These are phyloP conservation scores for Eueremaeus valkanovi DNA, from an alignment of 2,888 invertebrate genomes.

Conservation along the genomic window DNA sequence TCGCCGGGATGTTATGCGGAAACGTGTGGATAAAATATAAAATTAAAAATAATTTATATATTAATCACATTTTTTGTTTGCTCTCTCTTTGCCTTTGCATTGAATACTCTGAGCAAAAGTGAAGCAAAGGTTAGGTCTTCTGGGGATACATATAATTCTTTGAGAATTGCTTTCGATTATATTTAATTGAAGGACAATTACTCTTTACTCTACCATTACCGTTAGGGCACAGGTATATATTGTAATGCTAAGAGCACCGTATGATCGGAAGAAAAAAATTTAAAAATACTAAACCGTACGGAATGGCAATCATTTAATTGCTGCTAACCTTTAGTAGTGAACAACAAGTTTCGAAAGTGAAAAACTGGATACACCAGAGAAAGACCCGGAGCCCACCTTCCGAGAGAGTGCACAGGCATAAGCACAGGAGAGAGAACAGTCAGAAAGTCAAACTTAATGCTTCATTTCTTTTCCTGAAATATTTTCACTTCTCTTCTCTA, in stretches of 20 bases:
- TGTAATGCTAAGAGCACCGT: too few relatives aligned
- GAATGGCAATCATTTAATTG: neutral
- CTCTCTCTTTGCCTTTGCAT: neutral
- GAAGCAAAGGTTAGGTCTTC: neutral
- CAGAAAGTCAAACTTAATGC: neutral
- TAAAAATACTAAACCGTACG: neutral
- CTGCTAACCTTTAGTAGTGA: neutral
- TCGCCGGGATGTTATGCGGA: neutral
- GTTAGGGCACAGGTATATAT: too few relatives aligned
- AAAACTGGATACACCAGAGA: neutral
- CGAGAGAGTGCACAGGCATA: neutral
- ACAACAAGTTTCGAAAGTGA: neutral
- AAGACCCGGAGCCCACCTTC: neutral
- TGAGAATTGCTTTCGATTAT: neutral
- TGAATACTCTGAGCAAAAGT: neutral
- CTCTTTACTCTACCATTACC: neutral
- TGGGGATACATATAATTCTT: neutral
- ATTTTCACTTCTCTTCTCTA: neutral
- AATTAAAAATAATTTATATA: neutral
- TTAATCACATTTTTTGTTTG: neutral
- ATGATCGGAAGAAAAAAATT: neutral
- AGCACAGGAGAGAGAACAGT: neutral
- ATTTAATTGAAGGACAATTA: conserved; percentile 8
- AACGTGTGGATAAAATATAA: neutral
- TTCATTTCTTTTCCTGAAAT: conserved; percentile 2